Conservation (phyloP, 2,888 invertebrate genomes). For the Rotaria socialis region DNA sequence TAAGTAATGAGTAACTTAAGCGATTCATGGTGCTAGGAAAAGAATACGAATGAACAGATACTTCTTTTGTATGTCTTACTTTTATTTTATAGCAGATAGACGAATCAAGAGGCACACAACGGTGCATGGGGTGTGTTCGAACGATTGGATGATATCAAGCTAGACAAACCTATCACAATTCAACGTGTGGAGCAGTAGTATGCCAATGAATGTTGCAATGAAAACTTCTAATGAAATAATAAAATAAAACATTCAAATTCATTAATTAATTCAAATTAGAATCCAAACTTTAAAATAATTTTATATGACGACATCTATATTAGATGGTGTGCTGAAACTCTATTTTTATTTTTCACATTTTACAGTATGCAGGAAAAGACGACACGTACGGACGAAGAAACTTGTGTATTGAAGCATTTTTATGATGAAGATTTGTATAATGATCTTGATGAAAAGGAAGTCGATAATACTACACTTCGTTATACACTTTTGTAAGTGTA, state of each 20-base stretch:
- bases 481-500: conserved; percentile 1
- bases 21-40: background rate
- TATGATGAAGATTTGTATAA: background rate
- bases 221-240: background rate
- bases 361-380: background rate
- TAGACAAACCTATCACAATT: background rate
- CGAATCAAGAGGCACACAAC: background rate
- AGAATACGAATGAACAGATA: background rate
- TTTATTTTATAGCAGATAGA: background rate
- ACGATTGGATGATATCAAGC: background rate
- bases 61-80: background rate
- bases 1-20: background rate
- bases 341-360: background rate
- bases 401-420: background rate
- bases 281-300: background rate
- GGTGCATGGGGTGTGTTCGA: background rate
- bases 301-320: background rate
- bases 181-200: background rate
- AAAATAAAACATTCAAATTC: background rate
- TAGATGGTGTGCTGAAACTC: background rate
- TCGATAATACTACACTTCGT: conserved; percentile 6
- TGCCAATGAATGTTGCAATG: background rate
- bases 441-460: background rate
- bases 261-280: background rate
- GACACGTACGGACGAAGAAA: background rate